Evolutionary conservation across 2,797 vertebrate genomes (phyloP).

Genomic region (Karalla daura): DNA sequence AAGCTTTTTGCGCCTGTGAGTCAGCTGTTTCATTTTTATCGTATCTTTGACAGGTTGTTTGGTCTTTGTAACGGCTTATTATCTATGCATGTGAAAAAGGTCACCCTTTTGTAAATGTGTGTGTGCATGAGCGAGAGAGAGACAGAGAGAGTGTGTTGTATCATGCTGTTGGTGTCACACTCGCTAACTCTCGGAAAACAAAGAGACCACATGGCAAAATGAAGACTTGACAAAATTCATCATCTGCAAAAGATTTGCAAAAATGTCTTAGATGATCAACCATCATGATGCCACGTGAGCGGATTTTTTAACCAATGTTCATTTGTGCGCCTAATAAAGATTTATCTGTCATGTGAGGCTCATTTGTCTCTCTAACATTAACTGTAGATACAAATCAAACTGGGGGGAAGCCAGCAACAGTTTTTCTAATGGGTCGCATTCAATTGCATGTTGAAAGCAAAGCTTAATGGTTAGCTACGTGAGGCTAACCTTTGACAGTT

Average conservation of each 20-base stretch:
- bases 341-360: background rate
- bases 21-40: slow-evolving; percentile 78
- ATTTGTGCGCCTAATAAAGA: background rate
- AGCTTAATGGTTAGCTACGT: slow-evolving; percentile 16
- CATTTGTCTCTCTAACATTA: slow-evolving; percentile 4
- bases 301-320: slow-evolving; percentile 10
- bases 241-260: slow-evolving; percentile 56
- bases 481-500: slow-evolving; percentile 57
- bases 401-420: background rate
- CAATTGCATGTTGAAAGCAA: slow-evolving; percentile 3
- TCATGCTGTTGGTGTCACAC: slow-evolving; percentile 71
- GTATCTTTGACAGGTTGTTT: slow-evolving; percentile 83
- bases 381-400: slow-evolving; percentile 2
- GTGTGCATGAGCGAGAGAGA: slow-evolving; percentile 17
- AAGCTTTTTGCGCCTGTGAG: slow-evolving; percentile 54
- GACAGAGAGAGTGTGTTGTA: slow-evolving; percentile 15
- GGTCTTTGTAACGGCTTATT: slow-evolving; percentile 81
- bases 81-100: slow-evolving; percentile 73
- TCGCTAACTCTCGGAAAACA: slow-evolving; percentile 68
- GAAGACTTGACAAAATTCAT: slow-evolving; percentile 41
- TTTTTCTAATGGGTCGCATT: background rate
- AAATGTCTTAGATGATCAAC: slow-evolving; percentile 44
- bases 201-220: slow-evolving; percentile 47
- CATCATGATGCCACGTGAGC: slow-evolving; percentile 8
- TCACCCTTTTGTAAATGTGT: slow-evolving; percentile 56